Evolutionary conservation across 2,797 vertebrate genomes (phyloP).

Genomic region (Serranus cabrilla): DNA sequence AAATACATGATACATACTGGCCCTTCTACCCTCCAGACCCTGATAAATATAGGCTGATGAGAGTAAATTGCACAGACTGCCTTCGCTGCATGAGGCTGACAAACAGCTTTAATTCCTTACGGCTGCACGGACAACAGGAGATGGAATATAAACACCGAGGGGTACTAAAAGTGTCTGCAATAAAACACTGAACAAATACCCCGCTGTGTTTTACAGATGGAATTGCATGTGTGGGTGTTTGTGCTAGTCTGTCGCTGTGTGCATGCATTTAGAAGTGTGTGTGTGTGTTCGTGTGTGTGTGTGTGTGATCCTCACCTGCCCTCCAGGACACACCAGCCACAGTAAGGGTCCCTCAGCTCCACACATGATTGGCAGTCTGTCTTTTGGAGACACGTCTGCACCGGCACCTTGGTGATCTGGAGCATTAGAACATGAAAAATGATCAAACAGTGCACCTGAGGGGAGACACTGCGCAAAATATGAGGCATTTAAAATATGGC

Average conservation of each 20-base stretch:
- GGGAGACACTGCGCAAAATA: conserved; percentile 44
- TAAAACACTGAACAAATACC: conserved; percentile 75
- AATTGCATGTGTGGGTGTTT: conserved; percentile 60
- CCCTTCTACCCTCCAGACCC: conserved; percentile 53
- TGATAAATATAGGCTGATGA: conserved; percentile 77
- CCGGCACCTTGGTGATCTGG: conserved; percentile 92
- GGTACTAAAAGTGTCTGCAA: conserved; percentile 71
- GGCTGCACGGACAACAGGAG: conserved; percentile 70
- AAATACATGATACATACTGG: conserved; percentile 49
- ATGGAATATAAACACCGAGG: conserved; percentile 72
- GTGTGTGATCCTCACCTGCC: conserved; percentile 87
- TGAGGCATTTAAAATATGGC: conserved; percentile 31
- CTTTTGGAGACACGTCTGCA: conserved; percentile 91
- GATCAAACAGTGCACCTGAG: conserved; percentile 50
- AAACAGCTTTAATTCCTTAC: conserved; percentile 80
- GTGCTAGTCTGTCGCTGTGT: conserved; percentile 35
- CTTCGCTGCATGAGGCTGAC: conserved; percentile 69
- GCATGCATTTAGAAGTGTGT: conserved; percentile 28
- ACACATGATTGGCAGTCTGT: conserved; percentile 90
- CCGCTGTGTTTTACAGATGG: conserved; percentile 68
- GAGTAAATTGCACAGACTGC: conserved; percentile 74
- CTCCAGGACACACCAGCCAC: conserved; percentile 96
- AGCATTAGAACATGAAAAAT: conserved; percentile 52
- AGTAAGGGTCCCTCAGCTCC: conserved; percentile 92
- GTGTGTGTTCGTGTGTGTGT: conserved; percentile 7